phyloP scores from a whole-genome alignment of 2,888 invertebrate genomes.

The Girardia tigrina region DNA sequence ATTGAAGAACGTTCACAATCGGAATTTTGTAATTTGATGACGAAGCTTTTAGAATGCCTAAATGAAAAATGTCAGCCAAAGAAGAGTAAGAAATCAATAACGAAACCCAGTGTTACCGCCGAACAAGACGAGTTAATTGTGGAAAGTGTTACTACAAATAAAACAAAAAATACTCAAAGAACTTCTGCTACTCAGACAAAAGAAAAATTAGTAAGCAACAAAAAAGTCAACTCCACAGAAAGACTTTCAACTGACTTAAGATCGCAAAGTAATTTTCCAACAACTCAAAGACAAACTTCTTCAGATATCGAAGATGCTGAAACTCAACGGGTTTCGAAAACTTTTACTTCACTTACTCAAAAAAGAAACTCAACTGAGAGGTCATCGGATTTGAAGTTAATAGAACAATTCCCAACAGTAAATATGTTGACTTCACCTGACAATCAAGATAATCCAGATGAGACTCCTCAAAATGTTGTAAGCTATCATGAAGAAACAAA shows the following conservation, averaged over 20 bases:
- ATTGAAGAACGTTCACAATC: not conserved
- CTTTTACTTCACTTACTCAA: no score
- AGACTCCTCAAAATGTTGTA: not conserved
- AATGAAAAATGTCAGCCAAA: not conserved
- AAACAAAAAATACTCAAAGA: not conserved
- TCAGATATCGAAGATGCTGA: no score
- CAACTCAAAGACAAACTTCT: no score
- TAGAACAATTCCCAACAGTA: not conserved
- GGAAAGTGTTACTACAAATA: not conserved
- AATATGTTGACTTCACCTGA: not conserved
- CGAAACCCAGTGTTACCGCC: not conserved
- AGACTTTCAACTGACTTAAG: no score
- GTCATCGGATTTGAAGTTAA: not conserved
- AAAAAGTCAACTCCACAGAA: not conserved
- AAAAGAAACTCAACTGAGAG: no score
- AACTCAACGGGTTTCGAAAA: no score
- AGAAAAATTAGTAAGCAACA: conserved; percentile 1
- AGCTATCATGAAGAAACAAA: not conserved
- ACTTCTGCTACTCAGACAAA: not conserved
- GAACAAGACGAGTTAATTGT: not conserved
- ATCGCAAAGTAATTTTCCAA: no score
- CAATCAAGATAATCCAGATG: not conserved
- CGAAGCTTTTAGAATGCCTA: not conserved
- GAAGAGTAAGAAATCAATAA: not conserved
- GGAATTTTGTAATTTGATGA: not conserved